Base-by-base conservation (phyloP, 2,888 invertebrate species). In the Drosophila affinis region DNA sequence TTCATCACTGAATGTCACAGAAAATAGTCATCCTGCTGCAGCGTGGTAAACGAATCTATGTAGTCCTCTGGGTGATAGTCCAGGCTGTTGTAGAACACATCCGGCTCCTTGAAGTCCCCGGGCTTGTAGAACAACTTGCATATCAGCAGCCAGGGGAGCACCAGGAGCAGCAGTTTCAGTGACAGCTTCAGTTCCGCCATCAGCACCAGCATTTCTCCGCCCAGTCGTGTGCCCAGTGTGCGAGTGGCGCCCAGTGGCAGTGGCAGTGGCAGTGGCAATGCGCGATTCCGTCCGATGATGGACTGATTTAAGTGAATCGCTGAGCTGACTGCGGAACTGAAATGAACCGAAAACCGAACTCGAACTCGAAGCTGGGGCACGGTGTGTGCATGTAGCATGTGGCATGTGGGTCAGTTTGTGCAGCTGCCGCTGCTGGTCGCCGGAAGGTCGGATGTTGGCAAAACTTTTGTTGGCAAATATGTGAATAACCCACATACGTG, bases 401-500 rank as follows among this genome's bases (percentile, higher is more conserved):
- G 53, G 34, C 62, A 84, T 81, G 79, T 82, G 82, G 87, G 82
- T 85, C 77, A 77, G 82, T 73, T 81, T 87, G 75, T 79, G 82
- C 87, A 87, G 85, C 79, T 87, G 84, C 49, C 53, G 47, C 3
- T 21, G 47, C 3, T 17, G 63, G 74, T 52, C 76, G 64, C 55
- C 61, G 57, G 47, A 44, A 56, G 45, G 53, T 54, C 45, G 52
- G 29, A 57, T 46, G 12, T 21, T 24, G 46, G 62, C 64, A 52
- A 63, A 39, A 39, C 39, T 14, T 14, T n/a, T 62, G 45, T 57
- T 10, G 34, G 59, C 74, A 72, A 72, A 72, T 72, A 72, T 72
- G 58, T 73, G 72, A 29, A 39, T 72, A 72, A 59, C 72, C 72
- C 74, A 72, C 58, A 52, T 65, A 10, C 56, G 32, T n/a, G n/a